A percentile compares a stretch with the other conserved stretches of the same genome.
Evolutionary conservation across 2,888 invertebrate species (phyloP).

Genomic region (Caenorhabditis macrosperma): DNA sequence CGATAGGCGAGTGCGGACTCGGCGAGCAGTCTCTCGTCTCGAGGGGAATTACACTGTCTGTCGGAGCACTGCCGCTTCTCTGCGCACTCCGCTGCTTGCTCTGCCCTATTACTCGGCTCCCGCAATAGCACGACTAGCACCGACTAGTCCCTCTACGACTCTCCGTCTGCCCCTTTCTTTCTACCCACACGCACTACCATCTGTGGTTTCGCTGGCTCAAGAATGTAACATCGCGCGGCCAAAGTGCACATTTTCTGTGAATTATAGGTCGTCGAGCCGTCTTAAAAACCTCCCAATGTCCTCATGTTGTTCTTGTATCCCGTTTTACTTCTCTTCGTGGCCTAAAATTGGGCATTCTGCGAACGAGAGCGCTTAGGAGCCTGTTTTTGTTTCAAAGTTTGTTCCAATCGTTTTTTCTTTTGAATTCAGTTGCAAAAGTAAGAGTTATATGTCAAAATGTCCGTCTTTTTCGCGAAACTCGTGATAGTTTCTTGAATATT

Average conservation of each 20-base stretch:
- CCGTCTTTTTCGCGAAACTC: too few species aligned
- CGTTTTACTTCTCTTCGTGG: too few species aligned
- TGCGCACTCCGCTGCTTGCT: slow-evolving; percentile 5
- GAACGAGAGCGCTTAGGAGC: too few species aligned
- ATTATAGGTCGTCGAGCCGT: neutral
- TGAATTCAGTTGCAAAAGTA: too few species aligned
- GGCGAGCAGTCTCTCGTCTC: slow-evolving; percentile 25
- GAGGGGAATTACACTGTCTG: slow-evolving; percentile 53
- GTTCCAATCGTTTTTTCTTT: too few species aligned
- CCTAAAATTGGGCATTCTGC: too few species aligned
- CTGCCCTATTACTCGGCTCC: slow-evolving; percentile 22
- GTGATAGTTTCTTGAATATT: too few species aligned
- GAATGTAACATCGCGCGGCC: slow-evolving; percentile 36
- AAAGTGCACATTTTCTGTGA: slow-evolving; percentile 15
- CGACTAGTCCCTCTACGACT: slow-evolving; percentile 54
- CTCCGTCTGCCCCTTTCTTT: slow-evolving; percentile 17
- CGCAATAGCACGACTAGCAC: slow-evolving; percentile 54
- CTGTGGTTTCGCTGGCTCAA: slow-evolving; percentile 39
- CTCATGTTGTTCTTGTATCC: too few species aligned
- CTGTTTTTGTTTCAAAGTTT: too few species aligned
- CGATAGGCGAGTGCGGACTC: slow-evolving; percentile 36
- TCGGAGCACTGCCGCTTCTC: slow-evolving; percentile 7
- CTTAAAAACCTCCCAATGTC: neutral
- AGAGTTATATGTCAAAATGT: too few species aligned
- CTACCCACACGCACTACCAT: slow-evolving; percentile 54